Percentiles rank a stretch among this genome's conserved stretches.
phyloP scores from a whole-genome alignment of 2,113 vertebrate species.

The Raphicerus campestris region DNA sequence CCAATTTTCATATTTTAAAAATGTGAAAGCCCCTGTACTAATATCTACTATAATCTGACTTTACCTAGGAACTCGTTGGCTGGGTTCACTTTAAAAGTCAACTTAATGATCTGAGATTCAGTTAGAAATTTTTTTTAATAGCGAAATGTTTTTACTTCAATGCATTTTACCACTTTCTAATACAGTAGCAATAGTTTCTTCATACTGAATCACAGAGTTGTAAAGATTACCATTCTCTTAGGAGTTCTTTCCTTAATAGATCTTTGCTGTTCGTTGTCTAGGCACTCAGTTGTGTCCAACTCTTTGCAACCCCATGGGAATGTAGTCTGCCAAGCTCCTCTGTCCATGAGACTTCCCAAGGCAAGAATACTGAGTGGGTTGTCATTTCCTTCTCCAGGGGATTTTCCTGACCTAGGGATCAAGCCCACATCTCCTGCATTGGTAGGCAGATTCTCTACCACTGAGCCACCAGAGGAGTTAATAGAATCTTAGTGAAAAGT shows the following conservation, averaged over 20 bases:
- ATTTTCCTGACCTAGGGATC: background rate
- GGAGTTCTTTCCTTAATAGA: background rate
- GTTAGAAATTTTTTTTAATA: constrained; percentile 62
- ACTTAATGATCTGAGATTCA: constrained; percentile 64
- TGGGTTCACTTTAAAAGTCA: constrained; percentile 68
- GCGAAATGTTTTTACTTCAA: constrained; percentile 63
- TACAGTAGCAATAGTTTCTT: constrained; percentile 17
- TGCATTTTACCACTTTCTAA: constrained; percentile 53
- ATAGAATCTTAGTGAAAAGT: background rate
- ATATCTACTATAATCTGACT: constrained; percentile 47
- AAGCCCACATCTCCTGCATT: background rate
- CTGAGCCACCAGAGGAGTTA: background rate
- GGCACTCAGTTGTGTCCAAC: background rate
- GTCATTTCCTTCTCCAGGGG: background rate
- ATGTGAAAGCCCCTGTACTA: constrained; percentile 53
- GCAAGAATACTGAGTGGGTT: background rate
- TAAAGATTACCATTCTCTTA: constrained; percentile 55
- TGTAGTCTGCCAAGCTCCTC: background rate
- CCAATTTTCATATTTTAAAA: constrained; percentile 52
- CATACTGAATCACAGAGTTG: background rate
- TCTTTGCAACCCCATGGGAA: background rate
- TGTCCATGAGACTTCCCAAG: background rate
- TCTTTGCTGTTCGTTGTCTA: background rate
- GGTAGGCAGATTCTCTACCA: background rate
- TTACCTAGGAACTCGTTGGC: constrained; percentile 50